These are phyloP conservation scores for Harpalus rubripes DNA, from an alignment of 2,888 invertebrate species.

Conservation along the genomic window DNA sequence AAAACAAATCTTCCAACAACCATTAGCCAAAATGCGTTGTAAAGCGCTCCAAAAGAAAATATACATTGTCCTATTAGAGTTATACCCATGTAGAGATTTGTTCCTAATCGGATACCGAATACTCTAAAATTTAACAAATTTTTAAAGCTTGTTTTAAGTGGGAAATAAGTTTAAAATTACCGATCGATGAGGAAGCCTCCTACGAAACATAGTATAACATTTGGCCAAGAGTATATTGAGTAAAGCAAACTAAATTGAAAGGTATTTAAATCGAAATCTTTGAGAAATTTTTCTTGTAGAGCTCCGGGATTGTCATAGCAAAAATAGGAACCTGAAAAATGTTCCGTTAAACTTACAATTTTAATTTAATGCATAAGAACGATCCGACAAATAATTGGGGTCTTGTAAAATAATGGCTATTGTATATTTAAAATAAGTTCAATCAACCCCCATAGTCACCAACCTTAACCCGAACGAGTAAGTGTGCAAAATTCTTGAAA, in stretches of 20 bases:
- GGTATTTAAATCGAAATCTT: slow-evolving; percentile 88
- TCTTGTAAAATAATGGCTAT: no score
- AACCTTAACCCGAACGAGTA: no score
- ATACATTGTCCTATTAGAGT: slow-evolving; percentile 92
- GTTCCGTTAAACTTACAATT: no score
- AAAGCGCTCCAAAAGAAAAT: slow-evolving; percentile 91
- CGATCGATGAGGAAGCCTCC: slow-evolving; percentile 97
- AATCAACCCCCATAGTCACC: no score
- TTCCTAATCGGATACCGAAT: slow-evolving; percentile 95
- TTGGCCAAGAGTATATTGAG: slow-evolving; percentile 98
- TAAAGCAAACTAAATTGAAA: slow-evolving; percentile 93
- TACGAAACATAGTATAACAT: slow-evolving; percentile 95
- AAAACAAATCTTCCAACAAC: slow-evolving; percentile 95
- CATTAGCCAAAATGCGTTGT: slow-evolving; percentile 93
- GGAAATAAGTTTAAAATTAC: slow-evolving; percentile 74
- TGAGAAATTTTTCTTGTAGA: slow-evolving; percentile 90
- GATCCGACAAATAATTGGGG: no score
- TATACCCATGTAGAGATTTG: slow-evolving; percentile 93
- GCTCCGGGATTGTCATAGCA: slow-evolving; percentile 98
- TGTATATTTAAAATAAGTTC: no score
- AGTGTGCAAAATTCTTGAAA: no score
- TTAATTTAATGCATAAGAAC: no score
- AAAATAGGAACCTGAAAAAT: slow-evolving; percentile 94
- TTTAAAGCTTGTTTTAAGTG: background rate
- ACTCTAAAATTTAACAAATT: slow-evolving; percentile 80